Base-by-base conservation (phyloP, 2,797 vertebrate species). In the Fistularia commersonii region DNA sequence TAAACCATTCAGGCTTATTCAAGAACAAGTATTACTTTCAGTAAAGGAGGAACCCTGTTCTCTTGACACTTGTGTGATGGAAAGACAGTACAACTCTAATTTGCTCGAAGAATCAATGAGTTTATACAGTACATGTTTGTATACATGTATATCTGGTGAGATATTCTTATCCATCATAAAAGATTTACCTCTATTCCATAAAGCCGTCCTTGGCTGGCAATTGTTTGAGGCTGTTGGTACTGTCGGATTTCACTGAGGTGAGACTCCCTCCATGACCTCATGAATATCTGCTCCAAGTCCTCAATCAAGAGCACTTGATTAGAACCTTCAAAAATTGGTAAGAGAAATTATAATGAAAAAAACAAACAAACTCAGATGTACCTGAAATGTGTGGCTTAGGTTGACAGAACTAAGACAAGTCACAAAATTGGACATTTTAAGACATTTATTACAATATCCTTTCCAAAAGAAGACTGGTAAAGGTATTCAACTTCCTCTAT, bases 271-370 rank as follows among this genome's bases (percentile, higher is more conserved):
- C 97, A 99, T 0, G 95, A 98, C 57, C 94, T 93, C 93, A 95
- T 95, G 76, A 99, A 95, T 74, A 98, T 98, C 78, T 97, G 96
- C 76, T 98, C 97, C 87, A 99, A 77, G 71, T 99, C 97, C 74
- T 99, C 95, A 64, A 98, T 94, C 66, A 98, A 81, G 2, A 95
- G 97, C 11, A 95, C 92, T 80, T 98, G 96, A 76, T 98, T 95
- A 0, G 95, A 89, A n/a, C 92, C 96, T 99, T 55, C 12, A 40
- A n/a, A 45, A 54, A 45, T 6, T 45, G 11, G 7, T 32, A n/a
- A 46, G 10, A 23, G 23, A 23, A 23, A 23, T 23, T 23, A 4
- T 23, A 2, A 23, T 23, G 23, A 54, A 45, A 64, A 6, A 57
- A 40, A 54, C 0, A 57, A 15, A 41, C 49, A 47, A n/a, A n/a